Conservation (phyloP, 2,888 invertebrate genomes). For the Cantharis rustica region DNA sequence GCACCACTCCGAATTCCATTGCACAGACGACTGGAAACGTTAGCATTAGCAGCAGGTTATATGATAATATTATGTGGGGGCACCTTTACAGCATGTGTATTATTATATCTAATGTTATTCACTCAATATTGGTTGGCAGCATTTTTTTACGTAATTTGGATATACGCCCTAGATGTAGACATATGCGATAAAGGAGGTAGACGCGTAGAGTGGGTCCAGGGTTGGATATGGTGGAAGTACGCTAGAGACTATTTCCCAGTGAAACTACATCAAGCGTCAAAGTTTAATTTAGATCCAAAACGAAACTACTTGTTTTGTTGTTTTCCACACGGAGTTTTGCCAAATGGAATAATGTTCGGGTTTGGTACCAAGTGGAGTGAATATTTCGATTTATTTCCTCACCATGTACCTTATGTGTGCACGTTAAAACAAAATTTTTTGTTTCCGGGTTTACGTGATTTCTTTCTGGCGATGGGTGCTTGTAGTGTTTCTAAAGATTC, state of each 20-base stretch:
- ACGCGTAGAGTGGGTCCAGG: slow-evolving; percentile 58
- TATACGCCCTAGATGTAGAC: slow-evolving; percentile 62
- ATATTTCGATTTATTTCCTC: slow-evolving; percentile 58
- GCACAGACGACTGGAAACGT: slow-evolving; percentile 81
- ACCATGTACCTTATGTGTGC: slow-evolving; percentile 56
- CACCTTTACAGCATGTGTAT: slow-evolving; percentile 58
- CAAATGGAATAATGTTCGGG: slow-evolving; percentile 76
- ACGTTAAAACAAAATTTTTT: slow-evolving; percentile 71
- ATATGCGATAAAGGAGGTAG: slow-evolving; percentile 63
- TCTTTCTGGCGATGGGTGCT: slow-evolving; percentile 62
- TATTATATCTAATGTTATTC: slow-evolving; percentile 63
- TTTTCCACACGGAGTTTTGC: slow-evolving; percentile 87
- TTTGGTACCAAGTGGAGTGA: slow-evolving; percentile 73
- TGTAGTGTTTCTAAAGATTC: slow-evolving; percentile 68
- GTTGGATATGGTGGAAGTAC: slow-evolving; percentile 72
- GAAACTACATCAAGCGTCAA: slow-evolving; percentile 81
- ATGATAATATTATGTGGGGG: slow-evolving; percentile 67
- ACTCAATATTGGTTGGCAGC: slow-evolving; percentile 62
- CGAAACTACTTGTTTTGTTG: slow-evolving; percentile 85
- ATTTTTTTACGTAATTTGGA: slow-evolving; percentile 68
- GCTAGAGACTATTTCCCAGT: slow-evolving; percentile 86
- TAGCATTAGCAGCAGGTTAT: slow-evolving; percentile 76
- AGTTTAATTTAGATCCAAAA: slow-evolving; percentile 76
- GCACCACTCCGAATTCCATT: slow-evolving; percentile 81
- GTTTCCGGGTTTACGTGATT: slow-evolving; percentile 74